Conservation (phyloP, 2,888 invertebrate genomes). For the Bombylius major region DNA sequence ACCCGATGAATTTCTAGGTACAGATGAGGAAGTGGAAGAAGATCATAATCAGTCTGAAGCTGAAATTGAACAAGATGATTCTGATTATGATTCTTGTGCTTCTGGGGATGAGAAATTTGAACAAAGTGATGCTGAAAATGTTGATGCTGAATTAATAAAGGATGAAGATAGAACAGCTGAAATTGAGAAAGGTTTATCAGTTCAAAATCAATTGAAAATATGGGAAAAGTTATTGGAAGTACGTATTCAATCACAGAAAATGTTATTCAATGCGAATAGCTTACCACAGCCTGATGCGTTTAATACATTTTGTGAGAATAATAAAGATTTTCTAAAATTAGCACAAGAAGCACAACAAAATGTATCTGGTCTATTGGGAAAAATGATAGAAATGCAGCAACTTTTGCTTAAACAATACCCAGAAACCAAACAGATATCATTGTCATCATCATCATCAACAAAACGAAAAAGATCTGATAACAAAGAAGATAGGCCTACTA, state of each 20-base stretch:
- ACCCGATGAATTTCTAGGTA: conserved; percentile 9
- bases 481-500: conserved; percentile 9
- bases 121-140: conserved; percentile 21
- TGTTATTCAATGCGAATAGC: conserved; percentile 60
- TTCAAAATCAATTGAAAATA: conserved; percentile 55
- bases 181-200: conserved; percentile 52
- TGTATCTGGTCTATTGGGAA: conserved; percentile 49
- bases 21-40: conserved; percentile 9
- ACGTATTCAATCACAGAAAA: conserved; percentile 78
- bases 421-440: conserved; percentile 46
- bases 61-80: conserved; percentile 21
- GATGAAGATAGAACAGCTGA: conserved; percentile 37
- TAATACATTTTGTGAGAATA: conserved; percentile 32
- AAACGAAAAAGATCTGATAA: conserved; percentile 18
- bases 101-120: conserved; percentile 7
- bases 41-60: conserved; percentile 15
- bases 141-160: conserved; percentile 28
- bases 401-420: conserved; percentile 49
- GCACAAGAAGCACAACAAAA: conserved; percentile 41
- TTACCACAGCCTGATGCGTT: conserved; percentile 55
- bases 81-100: conserved; percentile 14
- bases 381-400: conserved; percentile 47
- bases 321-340: conserved; percentile 41
- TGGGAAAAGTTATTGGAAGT: conserved; percentile 81
- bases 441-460: conserved; percentile 4